Base-by-base conservation (phyloP, 1,140 invertebrate genomes). In the Tyrophagus putrescentiae region DNA sequence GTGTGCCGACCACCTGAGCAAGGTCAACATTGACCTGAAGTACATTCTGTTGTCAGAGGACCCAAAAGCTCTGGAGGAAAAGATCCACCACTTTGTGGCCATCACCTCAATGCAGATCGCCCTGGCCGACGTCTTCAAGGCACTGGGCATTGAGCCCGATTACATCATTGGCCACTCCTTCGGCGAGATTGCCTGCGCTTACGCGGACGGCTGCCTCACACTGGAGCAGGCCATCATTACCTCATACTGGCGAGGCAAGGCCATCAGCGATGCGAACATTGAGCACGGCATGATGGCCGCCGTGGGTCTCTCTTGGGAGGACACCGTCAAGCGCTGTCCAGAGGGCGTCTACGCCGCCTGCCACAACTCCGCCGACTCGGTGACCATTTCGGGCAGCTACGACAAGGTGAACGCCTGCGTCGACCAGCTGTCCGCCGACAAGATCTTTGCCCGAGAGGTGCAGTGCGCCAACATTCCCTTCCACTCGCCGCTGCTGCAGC, bases 131-230 rank as follows among this genome's bases (percentile, higher is more conserved):
- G 6, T 60, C 7, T 54, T 60, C 11, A 29, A 57, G 11, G 41
- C 18, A 5, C 25, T 60, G 2, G 58, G 52, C 32, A 18, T 60
- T 18, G 9, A 27, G 25, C 58, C 58, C 1, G 58, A 60, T 25
- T 28, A 31, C 28, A 48, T 60, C 9, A 25, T 60, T 7, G 58
- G 58, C 18, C 58, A 60, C 28, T 60, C 58, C 18, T 48, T 89
- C 11, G 89, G 89, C 29, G 89, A 94, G 75, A 74, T 93, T 50
- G 87, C 87, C 4, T 97, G 92, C 74, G 92, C 88, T 5, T 98
- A 97, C 73, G 91, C 91, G 32, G 93, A 97, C 75, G 90, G 87
- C 5, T 84, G 84, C 21, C 81, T 96, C 62, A 94, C 88, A 7
- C 80, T 81, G 0, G 90, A 95, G 70, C 89, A 98, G 72, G 84